Evolutionary conservation across 2,113 vertebrate species (phyloP).

Genomic region (Menura novaehollandiae): DNA sequence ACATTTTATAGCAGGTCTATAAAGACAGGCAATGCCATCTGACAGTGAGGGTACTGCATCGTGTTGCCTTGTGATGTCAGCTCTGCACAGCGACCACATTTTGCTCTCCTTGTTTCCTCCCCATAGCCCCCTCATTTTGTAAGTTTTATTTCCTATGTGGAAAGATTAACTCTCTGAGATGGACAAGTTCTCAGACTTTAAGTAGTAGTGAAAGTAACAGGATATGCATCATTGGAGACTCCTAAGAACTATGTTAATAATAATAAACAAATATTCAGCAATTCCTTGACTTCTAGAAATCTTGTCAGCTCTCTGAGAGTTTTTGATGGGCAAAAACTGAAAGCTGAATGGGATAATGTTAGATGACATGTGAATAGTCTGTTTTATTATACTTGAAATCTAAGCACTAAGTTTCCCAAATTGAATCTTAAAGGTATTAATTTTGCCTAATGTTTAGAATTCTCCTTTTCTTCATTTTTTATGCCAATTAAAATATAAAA

Average conservation of each 20-base stretch:
- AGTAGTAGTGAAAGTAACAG: not conserved
- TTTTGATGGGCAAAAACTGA: not conserved
- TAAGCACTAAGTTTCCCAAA: not conserved
- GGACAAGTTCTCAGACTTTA: not conserved
- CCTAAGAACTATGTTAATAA: not conserved
- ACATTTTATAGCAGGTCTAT: not conserved
- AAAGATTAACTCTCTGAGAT: not conserved
- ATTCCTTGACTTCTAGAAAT: not conserved
- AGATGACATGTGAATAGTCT: not conserved
- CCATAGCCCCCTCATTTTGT: fast-evolving
- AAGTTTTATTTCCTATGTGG: not conserved
- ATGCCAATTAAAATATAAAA: not conserved
- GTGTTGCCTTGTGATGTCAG: fast-evolving
- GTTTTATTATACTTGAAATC: not conserved
- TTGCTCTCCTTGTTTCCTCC: not conserved
- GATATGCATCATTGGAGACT: not conserved
- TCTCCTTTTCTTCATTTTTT: not conserved
- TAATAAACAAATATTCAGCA: not conserved
- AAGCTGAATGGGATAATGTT: not conserved
- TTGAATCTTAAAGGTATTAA: fast-evolving
- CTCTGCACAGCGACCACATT: not conserved
- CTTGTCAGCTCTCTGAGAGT: not conserved
- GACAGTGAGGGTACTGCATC: fast-evolving
- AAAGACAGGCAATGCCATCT: not conserved
- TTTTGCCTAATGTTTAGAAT: not conserved